Conservation (phyloP, 2,113 vertebrate genomes). For the Eurystomus gularis region DNA sequence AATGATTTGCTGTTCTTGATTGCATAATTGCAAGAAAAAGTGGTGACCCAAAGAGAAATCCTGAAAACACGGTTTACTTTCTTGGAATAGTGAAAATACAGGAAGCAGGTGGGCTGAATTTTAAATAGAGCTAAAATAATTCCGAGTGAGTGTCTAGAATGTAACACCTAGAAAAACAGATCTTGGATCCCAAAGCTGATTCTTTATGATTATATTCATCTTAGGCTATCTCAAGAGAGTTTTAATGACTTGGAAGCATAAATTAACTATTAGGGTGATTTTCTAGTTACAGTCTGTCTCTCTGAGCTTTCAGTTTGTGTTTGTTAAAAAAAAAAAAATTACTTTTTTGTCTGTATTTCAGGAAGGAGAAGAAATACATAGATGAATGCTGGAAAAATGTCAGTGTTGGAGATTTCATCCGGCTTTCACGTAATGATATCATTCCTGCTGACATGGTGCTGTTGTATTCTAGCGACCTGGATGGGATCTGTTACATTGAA, state of each 20-base stretch:
- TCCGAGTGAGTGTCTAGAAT: not conserved
- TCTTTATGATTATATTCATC: not conserved
- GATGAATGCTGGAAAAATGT: conserved; percentile 88
- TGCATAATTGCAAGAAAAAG: not conserved
- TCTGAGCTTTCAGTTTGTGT: not conserved
- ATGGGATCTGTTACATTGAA: conserved; percentile 91
- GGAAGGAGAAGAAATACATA: conserved; percentile 80
- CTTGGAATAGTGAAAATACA: not conserved
- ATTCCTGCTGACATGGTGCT: conserved; percentile 93
- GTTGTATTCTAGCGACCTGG: conserved; percentile 87
- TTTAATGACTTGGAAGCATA: not conserved
- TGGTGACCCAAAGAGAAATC: not conserved
- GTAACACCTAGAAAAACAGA: not conserved
- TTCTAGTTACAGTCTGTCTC: not conserved
- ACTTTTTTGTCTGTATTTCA: conserved; percentile 44
- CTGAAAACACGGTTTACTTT: not conserved
- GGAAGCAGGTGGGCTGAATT: not conserved
- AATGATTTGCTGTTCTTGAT: not conserved
- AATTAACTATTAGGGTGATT: not conserved
- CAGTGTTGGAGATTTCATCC: conserved; percentile 88
- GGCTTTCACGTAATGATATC: conserved; percentile 88
- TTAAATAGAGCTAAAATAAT: not conserved
- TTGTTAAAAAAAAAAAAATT: not conserved
- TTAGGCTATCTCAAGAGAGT: not conserved
- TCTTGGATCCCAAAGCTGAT: not conserved